Conservation (phyloP, 2,113 vertebrate species). For the Willisornis vidua region DNA sequence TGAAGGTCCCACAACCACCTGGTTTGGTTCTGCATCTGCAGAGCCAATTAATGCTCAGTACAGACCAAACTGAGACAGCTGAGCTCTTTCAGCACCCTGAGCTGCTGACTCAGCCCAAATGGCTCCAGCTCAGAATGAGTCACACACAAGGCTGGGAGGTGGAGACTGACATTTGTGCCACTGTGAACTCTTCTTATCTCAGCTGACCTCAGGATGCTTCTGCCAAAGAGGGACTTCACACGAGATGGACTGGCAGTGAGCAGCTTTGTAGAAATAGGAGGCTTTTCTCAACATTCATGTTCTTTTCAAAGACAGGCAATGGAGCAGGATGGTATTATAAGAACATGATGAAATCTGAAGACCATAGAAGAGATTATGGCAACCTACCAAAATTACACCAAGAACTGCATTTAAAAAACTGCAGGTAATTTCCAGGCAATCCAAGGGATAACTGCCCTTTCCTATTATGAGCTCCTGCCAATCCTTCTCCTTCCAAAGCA, state of each 20-base stretch:
- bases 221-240: background rate
- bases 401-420: background rate
- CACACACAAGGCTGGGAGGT: background rate
- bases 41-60: background rate
- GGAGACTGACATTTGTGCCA: background rate
- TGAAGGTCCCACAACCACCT: background rate
- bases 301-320: background rate
- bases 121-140: background rate
- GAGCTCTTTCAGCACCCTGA: background rate
- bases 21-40: background rate
- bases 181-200: background rate
- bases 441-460: background rate
- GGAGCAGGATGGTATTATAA: background rate
- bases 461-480: background rate
- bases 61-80: background rate
- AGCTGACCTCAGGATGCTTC: background rate
- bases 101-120: constrained; percentile 17
- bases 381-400: background rate
- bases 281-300: background rate
- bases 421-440: background rate
- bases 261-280: background rate
- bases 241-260: background rate
- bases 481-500: background rate
- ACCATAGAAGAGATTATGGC: background rate
- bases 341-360: background rate